A percentile compares a stretch with the other conserved stretches of the same genome.
Evolutionary conservation across 2,113 vertebrate genomes (phyloP).

Genomic region (Clupea harengus): DNA sequence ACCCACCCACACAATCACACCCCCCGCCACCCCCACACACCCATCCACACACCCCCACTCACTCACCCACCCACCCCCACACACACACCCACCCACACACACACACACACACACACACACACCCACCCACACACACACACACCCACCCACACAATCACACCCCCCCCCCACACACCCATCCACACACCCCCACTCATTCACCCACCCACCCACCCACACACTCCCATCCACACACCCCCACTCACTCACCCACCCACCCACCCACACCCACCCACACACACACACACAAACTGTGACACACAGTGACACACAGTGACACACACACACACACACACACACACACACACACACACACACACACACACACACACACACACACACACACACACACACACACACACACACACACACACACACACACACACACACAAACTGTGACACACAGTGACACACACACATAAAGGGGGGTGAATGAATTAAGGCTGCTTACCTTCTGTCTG

Average conservation of each 20-base stretch:
- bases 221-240: no score
- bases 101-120: not conserved
- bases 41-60: not conserved
- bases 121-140: no score
- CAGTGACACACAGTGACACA: no score
- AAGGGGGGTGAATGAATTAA: not conserved
- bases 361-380: not conserved
- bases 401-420: not conserved
- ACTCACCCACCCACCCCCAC: not conserved
- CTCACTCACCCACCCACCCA: not conserved
- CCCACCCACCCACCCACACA: not conserved
- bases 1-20: not conserved
- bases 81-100: not conserved
- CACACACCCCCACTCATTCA: not conserved
- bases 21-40: not conserved
- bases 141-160: not conserved
- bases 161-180: no score
- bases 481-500: conserved; percentile 81
- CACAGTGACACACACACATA: not conserved
- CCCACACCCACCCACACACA: not conserved
- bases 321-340: not conserved
- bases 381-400: not conserved
- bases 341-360: not conserved
- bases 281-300: not conserved
- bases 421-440: not conserved